Conservation (phyloP, 1,140 invertebrate species). For the Mesaphorura yosii region DNA sequence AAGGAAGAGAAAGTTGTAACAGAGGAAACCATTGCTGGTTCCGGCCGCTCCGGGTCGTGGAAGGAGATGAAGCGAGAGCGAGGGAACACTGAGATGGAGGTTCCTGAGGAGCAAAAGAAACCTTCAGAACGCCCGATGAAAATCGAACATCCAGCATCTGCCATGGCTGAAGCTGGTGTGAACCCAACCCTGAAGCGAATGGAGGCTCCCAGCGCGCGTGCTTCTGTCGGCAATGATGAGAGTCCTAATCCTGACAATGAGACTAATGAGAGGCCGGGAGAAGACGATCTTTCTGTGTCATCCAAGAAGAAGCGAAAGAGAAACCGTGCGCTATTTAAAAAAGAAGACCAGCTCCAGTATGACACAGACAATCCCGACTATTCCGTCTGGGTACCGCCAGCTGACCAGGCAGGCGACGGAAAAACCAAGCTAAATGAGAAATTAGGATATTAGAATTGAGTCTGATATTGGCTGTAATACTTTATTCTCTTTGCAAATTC, state of each 20-base stretch:
- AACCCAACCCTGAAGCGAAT: neutral
- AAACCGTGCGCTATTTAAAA: constrained; percentile 27
- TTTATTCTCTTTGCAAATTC: neutral
- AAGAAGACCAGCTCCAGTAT: too few species aligned
- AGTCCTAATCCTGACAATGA: neutral
- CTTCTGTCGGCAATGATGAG: neutral
- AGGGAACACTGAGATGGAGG: constrained; percentile 2
- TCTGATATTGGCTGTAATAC: neutral
- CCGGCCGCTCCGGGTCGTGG: constrained; percentile 25
- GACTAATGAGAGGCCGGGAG: constrained; percentile 8
- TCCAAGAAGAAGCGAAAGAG: constrained; percentile 33
- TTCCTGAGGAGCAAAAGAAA: neutral
- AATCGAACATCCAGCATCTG: neutral
- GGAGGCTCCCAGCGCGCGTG: neutral
- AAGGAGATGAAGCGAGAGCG: constrained; percentile 14
- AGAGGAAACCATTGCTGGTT: constrained; percentile 27
- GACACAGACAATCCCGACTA: constrained; percentile 48
- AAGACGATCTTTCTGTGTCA: constrained; percentile 6
- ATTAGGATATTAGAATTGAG: constrained; percentile 54
- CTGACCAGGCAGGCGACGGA: constrained; percentile 64
- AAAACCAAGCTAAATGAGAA: constrained; percentile 68
- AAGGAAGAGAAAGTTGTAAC: neutral
- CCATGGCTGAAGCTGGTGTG: neutral
- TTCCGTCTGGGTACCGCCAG: constrained; percentile 63
- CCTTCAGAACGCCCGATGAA: neutral